A percentile compares a stretch with the other conserved stretches of the same genome.
These are phyloP conservation scores for Thaumatotibia leucotreta DNA, from an alignment of 1,140 invertebrate species.

Conservation along the genomic window DNA sequence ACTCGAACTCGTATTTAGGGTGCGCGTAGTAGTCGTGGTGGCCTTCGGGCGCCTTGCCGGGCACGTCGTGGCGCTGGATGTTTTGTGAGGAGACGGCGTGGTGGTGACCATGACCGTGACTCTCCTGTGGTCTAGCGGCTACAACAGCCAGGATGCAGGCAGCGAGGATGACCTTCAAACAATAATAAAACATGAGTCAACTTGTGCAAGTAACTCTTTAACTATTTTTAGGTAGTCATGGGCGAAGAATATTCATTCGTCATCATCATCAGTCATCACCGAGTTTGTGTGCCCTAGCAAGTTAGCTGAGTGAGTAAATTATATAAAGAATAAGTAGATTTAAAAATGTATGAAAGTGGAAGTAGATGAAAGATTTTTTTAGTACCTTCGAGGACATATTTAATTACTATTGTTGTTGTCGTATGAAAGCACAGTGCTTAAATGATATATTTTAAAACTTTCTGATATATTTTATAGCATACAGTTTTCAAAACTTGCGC, in stretches of 20 bases:
- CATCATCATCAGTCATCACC: no score
- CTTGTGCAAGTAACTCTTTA: no score
- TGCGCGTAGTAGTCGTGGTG: constrained; percentile 34
- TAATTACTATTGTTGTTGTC: background rate
- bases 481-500: background rate
- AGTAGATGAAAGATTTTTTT: no score
- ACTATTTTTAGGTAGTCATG: no score
- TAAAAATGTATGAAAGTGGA: no score
- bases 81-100: constrained; percentile 46
- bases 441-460: background rate
- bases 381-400: background rate
- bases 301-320: no score
- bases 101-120: constrained; percentile 16
- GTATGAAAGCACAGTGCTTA: background rate
- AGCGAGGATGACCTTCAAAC: constrained; percentile 16
- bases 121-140: constrained; percentile 20
- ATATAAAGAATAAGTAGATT: no score
- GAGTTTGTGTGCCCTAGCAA: no score
- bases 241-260: no score
- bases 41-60: constrained; percentile 29
- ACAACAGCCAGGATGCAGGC: constrained; percentile 22
- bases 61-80: constrained; percentile 40
- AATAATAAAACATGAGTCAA: no score
- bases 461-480: background rate
- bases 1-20: constrained; percentile 58